Percentiles rank a stretch among this genome's conserved stretches.
These are phyloP conservation scores for Pachydiplax longipennis DNA, from an alignment of 2,888 invertebrate species.

Conservation along the genomic window DNA sequence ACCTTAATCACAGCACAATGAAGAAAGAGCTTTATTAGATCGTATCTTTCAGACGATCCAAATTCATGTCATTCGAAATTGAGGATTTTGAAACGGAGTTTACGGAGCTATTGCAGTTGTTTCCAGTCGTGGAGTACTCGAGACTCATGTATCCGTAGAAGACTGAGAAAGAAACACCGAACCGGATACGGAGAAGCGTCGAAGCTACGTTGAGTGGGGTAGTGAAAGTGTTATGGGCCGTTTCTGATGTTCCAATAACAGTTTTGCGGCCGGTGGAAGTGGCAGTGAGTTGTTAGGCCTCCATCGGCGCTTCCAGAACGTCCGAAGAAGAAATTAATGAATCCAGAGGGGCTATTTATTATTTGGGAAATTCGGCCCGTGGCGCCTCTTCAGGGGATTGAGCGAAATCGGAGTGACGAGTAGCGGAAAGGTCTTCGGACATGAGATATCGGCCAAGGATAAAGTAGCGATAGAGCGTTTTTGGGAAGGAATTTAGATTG, in stretches of 20 bases:
- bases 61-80: no score
- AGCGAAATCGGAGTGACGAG: background rate
- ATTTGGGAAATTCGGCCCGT: constrained; percentile 10
- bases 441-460: background rate
- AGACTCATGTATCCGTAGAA: no score
- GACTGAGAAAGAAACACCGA: no score
- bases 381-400: background rate
- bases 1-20: no score
- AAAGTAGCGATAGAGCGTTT: constrained; percentile 11
- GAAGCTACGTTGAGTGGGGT: no score
- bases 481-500: constrained; percentile 3
- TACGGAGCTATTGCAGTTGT: no score
- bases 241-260: constrained; percentile 34
- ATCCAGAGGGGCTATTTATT: constrained; percentile 27
- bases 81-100: no score
- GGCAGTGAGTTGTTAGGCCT: background rate
- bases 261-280: background rate
- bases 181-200: background rate
- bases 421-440: background rate
- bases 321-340: constrained; percentile 38
- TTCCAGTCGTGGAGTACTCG: no score
- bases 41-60: no score
- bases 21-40: no score
- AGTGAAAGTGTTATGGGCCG: constrained; percentile 20
- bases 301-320: background rate